A percentile compares a stretch with the other conserved stretches of the same genome.
phyloP scores from a whole-genome alignment of 2,797 vertebrate genomes.

The Platalea minor region DNA sequence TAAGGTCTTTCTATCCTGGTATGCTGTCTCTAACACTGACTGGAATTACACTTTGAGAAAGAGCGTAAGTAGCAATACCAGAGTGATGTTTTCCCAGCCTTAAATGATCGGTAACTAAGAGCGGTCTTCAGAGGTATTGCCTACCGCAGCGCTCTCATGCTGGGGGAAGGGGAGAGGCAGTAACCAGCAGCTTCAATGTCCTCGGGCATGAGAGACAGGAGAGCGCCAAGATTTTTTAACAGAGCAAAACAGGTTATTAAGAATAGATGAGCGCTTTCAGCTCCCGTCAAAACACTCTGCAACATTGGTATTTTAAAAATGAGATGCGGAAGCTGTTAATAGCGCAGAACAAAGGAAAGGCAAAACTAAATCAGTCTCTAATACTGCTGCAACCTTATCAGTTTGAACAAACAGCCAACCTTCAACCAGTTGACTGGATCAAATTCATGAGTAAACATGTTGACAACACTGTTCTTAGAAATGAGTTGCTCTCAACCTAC shows the following conservation, averaged over 20 bases:
- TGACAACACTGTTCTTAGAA: neutral
- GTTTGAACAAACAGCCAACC: neutral
- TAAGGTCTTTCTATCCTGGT: neutral
- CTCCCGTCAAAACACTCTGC: neutral
- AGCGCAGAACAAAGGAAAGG: neutral
- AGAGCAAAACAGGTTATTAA: neutral
- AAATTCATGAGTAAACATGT: conserved; percentile 29
- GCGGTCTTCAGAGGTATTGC: neutral
- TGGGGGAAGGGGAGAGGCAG: neutral
- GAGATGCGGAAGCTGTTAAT: neutral
- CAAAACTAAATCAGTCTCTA: neutral
- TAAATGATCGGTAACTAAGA: neutral
- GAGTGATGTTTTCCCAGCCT: neutral
- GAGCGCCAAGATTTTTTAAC: neutral
- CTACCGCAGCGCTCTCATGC: fast-evolving
- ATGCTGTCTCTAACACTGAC: neutral
- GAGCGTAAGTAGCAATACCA: neutral
- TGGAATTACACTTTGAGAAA: neutral
- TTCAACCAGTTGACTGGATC: conserved; percentile 12
- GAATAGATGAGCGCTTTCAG: neutral
- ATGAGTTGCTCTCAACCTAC: neutral
- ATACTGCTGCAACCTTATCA: neutral
- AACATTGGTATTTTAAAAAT: neutral
- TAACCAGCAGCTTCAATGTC: neutral
- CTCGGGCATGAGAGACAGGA: neutral